phyloP scores from a whole-genome alignment of 2,113 vertebrate species.

The Prunella himalayana region DNA sequence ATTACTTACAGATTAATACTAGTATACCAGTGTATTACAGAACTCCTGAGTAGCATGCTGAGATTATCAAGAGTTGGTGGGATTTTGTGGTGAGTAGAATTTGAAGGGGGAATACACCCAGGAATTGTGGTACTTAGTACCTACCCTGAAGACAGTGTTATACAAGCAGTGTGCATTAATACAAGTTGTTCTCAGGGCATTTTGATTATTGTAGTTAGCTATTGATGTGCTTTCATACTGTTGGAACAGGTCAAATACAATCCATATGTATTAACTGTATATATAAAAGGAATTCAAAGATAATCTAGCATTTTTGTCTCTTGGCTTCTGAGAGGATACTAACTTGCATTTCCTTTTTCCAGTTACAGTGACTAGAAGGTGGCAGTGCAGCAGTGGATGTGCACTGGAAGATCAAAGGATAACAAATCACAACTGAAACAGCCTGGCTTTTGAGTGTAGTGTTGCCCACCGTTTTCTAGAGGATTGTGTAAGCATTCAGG shows the following conservation, averaged over 20 bases:
- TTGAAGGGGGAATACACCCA: not conserved
- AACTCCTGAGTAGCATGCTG: not conserved
- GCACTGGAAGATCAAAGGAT: not conserved
- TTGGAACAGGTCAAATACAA: not conserved
- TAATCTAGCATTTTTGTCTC: not conserved
- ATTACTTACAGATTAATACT: not conserved
- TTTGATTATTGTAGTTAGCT: not conserved
- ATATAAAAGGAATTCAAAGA: not conserved
- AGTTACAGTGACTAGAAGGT: not conserved
- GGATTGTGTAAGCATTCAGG: not conserved
- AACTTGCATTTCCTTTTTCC: slow-evolving; percentile 16
- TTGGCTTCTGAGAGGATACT: not conserved
- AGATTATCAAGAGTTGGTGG: not conserved
- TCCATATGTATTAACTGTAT: not conserved
- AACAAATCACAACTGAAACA: not conserved
- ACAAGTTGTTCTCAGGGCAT: rapidly evolving
- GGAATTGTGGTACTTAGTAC: not conserved
- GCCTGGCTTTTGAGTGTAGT: not conserved
- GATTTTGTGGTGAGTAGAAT: not conserved
- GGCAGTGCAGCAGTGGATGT: not conserved
- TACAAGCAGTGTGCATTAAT: not conserved
- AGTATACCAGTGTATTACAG: not conserved
- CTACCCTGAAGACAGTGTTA: not conserved
- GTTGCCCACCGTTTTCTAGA: not conserved
- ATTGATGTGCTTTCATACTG: not conserved